Conservation (phyloP, 2,888 invertebrate genomes). For the Drosophila paramelanica region DNA sequence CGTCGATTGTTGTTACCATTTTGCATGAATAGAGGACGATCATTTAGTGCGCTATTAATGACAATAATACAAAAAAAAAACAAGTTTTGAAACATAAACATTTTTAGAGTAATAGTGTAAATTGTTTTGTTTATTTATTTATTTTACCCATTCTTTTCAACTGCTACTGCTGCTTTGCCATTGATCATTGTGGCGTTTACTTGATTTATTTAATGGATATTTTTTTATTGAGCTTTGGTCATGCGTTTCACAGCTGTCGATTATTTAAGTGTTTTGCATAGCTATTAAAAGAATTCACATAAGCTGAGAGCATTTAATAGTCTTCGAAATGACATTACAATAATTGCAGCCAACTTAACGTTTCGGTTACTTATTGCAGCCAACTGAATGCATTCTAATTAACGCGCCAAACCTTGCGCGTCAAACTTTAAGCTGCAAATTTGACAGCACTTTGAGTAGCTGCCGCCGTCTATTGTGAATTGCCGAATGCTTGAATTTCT, state of each 20-base stretch:
- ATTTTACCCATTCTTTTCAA: constrained; percentile 73
- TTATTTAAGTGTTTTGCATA: constrained; percentile 13
- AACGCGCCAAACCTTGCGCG: background rate
- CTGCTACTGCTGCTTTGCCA: constrained; percentile 54
- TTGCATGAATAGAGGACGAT: constrained; percentile 83
- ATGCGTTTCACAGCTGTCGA: constrained; percentile 10
- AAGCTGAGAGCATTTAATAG: background rate
- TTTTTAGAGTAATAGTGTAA: background rate
- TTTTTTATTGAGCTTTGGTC: constrained; percentile 15
- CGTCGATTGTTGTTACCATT: constrained; percentile 69
- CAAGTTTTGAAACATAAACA: background rate
- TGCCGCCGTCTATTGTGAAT: background rate
- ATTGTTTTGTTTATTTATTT: constrained; percentile 1
- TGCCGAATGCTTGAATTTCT: background rate
- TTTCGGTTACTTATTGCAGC: background rate
- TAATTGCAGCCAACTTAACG: constrained; percentile 4
- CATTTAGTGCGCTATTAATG: constrained; percentile 75
- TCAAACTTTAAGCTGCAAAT: constrained; percentile 1
- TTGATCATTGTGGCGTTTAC: constrained; percentile 60
- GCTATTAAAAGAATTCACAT: background rate
- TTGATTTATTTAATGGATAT: constrained; percentile 31
- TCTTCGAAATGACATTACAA: constrained; percentile 6
- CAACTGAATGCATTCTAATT: constrained; percentile 6
- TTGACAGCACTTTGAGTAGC: background rate
- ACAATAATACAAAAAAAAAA: constrained; percentile 12